A percentile compares a stretch with the other conserved stretches of the same genome.
Evolutionary conservation across 2,113 vertebrate species (phyloP).

Genomic region (Bettongia penicillata): DNA sequence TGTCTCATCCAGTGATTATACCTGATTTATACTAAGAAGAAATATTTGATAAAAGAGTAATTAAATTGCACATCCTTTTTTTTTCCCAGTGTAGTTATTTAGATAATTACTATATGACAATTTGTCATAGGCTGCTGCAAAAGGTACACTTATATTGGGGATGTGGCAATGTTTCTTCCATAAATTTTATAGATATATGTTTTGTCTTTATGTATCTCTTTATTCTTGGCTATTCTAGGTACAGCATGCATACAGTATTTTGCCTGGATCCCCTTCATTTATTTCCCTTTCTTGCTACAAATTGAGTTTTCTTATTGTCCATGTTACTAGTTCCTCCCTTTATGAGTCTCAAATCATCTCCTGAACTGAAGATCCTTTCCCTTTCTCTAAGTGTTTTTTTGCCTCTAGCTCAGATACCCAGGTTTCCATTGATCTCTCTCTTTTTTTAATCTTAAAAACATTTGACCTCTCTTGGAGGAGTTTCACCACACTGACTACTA

Average conservation of each 20-base stretch:
- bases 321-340: slow-evolving; percentile 36
- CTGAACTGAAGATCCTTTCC: slow-evolving; percentile 34
- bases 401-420: slow-evolving; percentile 27
- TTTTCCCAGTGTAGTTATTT: not conserved
- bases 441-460: slow-evolving; percentile 38
- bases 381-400: slow-evolving; percentile 45
- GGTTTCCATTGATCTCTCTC: slow-evolving; percentile 50
- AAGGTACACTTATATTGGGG: not conserved
- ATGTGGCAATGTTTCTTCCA: not conserved
- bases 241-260: not conserved
- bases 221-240: not conserved
- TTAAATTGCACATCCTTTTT: not conserved
- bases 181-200: not conserved
- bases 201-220: not conserved
- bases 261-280: not conserved
- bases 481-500: slow-evolving; percentile 43
- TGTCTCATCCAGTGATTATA: not conserved
- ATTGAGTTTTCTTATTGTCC: slow-evolving; percentile 32
- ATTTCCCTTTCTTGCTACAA: slow-evolving; percentile 40
- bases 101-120: not conserved
- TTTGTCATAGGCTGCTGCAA: not conserved
- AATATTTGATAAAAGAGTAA: not conserved
- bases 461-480: slow-evolving; percentile 40
- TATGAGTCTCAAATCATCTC: slow-evolving; percentile 54
- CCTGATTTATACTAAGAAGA: not conserved